Percentiles rank a stretch among this genome's conserved stretches.
Conservation (phyloP, 2,888 invertebrate species). For the Tipula unca region DNA sequence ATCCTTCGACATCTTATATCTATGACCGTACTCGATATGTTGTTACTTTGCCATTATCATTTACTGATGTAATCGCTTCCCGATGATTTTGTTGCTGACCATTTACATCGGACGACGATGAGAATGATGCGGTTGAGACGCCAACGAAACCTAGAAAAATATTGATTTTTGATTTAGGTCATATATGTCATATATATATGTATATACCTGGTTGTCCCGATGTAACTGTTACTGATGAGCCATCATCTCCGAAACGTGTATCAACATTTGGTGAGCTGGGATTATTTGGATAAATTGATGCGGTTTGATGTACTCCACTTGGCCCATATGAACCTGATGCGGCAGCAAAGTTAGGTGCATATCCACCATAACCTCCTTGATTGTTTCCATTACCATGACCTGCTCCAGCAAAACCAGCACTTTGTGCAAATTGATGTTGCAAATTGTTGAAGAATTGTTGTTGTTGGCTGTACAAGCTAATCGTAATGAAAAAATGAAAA, state of each 20-base stretch:
- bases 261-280: constrained; percentile 47
- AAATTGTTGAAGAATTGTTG: constrained; percentile 28
- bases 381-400: constrained; percentile 21
- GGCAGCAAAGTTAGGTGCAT: constrained; percentile 42
- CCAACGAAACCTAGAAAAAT: constrained; percentile 39
- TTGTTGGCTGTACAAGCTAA: constrained; percentile 33
- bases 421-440: not conserved
- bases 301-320: constrained; percentile 48
- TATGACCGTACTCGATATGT: constrained; percentile 39
- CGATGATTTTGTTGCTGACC: constrained; percentile 50
- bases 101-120: constrained; percentile 49
- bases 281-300: constrained; percentile 51
- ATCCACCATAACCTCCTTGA: constrained; percentile 27
- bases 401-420: constrained; percentile 16
- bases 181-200: constrained; percentile 20
- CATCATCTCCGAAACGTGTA: constrained; percentile 36
- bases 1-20: not conserved
- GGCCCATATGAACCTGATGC: constrained; percentile 50
- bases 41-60: constrained; percentile 65
- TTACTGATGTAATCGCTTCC: constrained; percentile 55
- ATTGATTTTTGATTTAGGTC: constrained; percentile 28
- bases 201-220: constrained; percentile 25
- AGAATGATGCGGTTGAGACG: constrained; percentile 56
- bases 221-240: constrained; percentile 31
- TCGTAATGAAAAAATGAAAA: not conserved